Base-by-base conservation (phyloP, 2,797 vertebrate genomes). In the Leptatherina wallacei region DNA sequence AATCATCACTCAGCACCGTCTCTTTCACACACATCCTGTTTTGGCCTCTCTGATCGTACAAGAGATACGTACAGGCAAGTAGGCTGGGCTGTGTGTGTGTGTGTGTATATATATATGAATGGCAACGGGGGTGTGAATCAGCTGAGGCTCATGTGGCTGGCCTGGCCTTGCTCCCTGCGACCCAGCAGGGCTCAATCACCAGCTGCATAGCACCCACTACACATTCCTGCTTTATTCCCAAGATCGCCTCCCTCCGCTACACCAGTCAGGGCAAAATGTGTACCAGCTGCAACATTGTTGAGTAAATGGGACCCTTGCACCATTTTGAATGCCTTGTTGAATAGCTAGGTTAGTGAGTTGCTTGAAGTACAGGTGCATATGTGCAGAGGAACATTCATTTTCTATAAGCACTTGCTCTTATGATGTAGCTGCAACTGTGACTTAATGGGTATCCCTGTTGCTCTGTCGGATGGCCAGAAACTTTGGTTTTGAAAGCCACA, bases 111-210 rank as follows among this genome's bases (percentile, higher is more conserved):
- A 35, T 72, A 74, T 89, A 70, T 83, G 84, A 69, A 57, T 74
- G 82, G 77, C 74, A 71, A 30, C 47, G 77, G 40, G 36, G 70
- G 81, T 89, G 71, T 86, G 86, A 87, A 94, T 95, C 94, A 95
- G 93, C 93, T 94, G 93, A 95, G 93, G 69, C 91, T 94, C 93
- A 94, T 94, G 94, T 93, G 94, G 90, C 88, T 84, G 77, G 84
- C 85, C 90, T 81, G 86, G 88, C 81, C 86, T 85, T 90, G 88
- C 91, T 92, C 93, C 90, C 84, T 84, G 70, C 80, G 83, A 92
- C 92, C 91, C 89, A 87, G 83, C 59, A 47, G 84, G 86, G 87
- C 91, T 94, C 89, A 92, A 91, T 85, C 73, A 80, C 89, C 92
- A 86, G 90, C 91, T 89, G 90, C 91, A 88, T 82, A 81, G 87